Evolutionary conservation across 1,140 invertebrate species (phyloP).

Genomic region (Apis laboriosa): DNA sequence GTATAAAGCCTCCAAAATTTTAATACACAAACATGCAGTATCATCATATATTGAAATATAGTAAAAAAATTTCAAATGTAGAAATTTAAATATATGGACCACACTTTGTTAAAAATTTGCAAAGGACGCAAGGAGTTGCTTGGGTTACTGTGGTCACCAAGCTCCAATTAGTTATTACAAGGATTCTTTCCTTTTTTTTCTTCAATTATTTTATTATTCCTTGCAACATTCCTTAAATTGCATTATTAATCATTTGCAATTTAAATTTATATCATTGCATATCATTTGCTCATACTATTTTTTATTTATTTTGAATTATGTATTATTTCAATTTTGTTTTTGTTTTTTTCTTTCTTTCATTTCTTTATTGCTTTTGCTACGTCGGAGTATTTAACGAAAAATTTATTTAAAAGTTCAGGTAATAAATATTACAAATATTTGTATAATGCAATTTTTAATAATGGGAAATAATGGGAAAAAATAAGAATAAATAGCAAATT

Average conservation of each 20-base stretch:
- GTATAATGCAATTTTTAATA: neutral
- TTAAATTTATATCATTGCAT: constrained; percentile 58
- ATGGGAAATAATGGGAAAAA: neutral
- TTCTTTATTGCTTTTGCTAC: constrained; percentile 53
- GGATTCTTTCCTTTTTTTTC: constrained; percentile 63
- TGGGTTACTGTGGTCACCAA: constrained; percentile 81
- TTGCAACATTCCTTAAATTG: constrained; percentile 11
- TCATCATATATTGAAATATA: constrained; percentile 28
- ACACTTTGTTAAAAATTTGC: constrained; percentile 50
- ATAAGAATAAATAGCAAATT: neutral
- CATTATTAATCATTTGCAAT: constrained; percentile 62
- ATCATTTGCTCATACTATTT: constrained; percentile 57
- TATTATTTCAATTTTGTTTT: constrained; percentile 38
- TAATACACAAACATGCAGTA: constrained; percentile 46
- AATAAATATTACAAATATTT: neutral
- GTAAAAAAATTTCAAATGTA: constrained; percentile 37
- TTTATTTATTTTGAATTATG: constrained; percentile 58
- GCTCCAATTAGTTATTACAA: constrained; percentile 76
- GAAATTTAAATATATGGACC: constrained; percentile 56
- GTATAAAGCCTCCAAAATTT: constrained; percentile 53
- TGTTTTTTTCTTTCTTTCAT: constrained; percentile 51
- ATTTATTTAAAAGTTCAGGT: neutral
- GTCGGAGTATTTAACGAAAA: constrained; percentile 69
- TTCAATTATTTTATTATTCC: constrained; percentile 53
- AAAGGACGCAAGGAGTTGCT: constrained; percentile 76